phyloP scores from a whole-genome alignment of 1,140 invertebrate genomes.

The Ips nitidus region DNA sequence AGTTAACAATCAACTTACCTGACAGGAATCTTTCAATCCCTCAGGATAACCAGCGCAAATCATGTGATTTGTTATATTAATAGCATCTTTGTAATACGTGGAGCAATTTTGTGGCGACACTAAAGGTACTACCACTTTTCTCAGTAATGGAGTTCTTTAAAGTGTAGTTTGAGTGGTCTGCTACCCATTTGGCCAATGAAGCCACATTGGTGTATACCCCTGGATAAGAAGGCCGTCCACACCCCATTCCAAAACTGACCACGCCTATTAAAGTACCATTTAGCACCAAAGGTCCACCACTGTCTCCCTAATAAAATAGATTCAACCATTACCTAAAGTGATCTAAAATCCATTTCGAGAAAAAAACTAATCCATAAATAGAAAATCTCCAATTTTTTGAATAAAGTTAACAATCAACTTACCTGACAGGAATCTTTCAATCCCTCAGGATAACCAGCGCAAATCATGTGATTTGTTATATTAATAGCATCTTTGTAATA shows the following conservation, averaged over 20 bases:
- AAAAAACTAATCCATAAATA: background rate
- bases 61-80: conserved; percentile 28
- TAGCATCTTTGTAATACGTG: conserved; percentile 3
- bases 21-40: conserved; percentile 28
- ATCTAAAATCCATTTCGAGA: conserved; percentile 7
- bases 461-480: conserved; percentile 31
- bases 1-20: conserved; percentile 16
- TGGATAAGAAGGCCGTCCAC: conserved; percentile 59
- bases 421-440: conserved; percentile 30
- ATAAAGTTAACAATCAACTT: conserved; percentile 7
- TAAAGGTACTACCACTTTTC: conserved; percentile 12
- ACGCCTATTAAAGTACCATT: conserved; percentile 58
- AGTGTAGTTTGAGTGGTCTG: conserved; percentile 27
- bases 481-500: conserved; percentile 10
- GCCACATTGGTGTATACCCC: conserved; percentile 64
- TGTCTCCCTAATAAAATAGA: conserved; percentile 53
- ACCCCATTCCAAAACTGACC: conserved; percentile 64
- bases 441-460: conserved; percentile 26
- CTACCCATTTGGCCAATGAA: conserved; percentile 34
- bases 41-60: conserved; percentile 27
- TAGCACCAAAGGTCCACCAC: conserved; percentile 57
- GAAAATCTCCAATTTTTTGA: background rate
- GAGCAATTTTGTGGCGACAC: background rate
- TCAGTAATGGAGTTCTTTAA: background rate
- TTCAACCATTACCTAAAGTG: background rate